Percentiles rank a stretch among this genome's conserved stretches.
Conservation (phyloP, 2,888 invertebrate genomes). For the Synergus japonicus region DNA sequence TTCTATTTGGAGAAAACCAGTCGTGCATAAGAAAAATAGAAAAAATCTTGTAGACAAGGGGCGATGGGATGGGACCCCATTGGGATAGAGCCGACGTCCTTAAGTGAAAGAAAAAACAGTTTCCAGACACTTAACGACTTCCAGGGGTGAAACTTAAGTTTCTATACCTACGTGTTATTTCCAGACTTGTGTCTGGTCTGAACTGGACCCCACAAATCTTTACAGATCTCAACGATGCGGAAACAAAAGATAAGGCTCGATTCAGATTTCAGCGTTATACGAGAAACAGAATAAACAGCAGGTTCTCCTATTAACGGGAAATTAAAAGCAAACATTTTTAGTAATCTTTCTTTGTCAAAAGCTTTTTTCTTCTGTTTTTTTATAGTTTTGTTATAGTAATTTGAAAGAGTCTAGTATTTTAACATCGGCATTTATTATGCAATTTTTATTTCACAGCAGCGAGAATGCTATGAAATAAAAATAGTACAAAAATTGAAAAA, state of each 20-base stretch:
- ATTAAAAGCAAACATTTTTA: neutral
- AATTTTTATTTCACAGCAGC: no score
- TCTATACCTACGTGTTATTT: constrained; percentile 28
- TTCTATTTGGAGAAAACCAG: constrained; percentile 53
- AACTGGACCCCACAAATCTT: neutral
- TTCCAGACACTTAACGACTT: constrained; percentile 57
- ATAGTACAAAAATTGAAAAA: no score
- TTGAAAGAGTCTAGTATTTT: no score
- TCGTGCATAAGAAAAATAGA: constrained; percentile 59
- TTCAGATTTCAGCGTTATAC: neutral
- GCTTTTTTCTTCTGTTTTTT: neutral
- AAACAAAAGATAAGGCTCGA: constrained; percentile 22
- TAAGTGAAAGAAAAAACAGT: constrained; percentile 49
- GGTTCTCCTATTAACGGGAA: neutral
- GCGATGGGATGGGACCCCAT: constrained; percentile 50
- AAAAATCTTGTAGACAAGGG: constrained; percentile 55
- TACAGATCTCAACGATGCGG: constrained; percentile 15
- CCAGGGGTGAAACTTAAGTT: constrained; percentile 44
- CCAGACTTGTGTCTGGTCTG: neutral
- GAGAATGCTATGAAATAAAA: no score
- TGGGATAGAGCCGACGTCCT: constrained; percentile 48
- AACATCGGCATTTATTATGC: no score
- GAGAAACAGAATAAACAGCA: neutral
- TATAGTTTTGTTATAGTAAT: no score
- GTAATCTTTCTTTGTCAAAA: neutral